Evolutionary conservation across 2,113 vertebrate species (phyloP).

Genomic region (Cavia aperea): DNA sequence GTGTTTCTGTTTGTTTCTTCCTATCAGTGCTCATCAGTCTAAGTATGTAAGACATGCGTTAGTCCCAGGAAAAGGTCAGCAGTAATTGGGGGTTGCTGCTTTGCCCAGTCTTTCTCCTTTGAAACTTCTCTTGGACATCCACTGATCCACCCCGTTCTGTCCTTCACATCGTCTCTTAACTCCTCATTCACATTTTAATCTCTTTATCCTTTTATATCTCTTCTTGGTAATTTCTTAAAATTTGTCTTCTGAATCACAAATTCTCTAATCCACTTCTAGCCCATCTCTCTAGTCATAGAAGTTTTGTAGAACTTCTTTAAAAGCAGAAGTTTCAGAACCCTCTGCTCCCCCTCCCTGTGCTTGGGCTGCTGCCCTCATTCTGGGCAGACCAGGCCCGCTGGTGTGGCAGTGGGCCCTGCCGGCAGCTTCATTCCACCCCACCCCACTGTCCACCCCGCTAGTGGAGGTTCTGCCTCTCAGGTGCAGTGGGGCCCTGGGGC

Average conservation of each 20-base stretch:
- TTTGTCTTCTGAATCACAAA: neutral
- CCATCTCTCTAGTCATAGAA: neutral
- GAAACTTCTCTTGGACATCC: neutral
- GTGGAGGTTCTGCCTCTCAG: neutral
- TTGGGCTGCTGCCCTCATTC: neutral
- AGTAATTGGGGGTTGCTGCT: neutral
- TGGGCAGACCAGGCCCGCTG: neutral
- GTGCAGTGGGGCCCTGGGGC: neutral
- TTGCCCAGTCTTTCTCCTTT: neutral
- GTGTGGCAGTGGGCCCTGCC: neutral
- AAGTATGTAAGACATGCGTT: fast-evolving
- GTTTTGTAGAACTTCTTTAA: neutral
- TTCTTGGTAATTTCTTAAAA: neutral
- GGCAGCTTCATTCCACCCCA: neutral
- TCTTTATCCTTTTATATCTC: neutral
- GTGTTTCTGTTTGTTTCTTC: neutral
- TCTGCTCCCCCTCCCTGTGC: neutral
- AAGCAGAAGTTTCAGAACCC: neutral
- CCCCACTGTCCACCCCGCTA: too few species aligned
- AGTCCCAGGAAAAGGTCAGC: neutral
- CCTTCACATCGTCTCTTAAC: neutral
- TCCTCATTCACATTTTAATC: neutral
- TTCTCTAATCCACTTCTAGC: neutral
- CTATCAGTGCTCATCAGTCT: neutral
- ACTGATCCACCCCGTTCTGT: neutral